A percentile compares a stretch with the other conserved stretches of the same genome.
These are phyloP conservation scores for Cydia amplana DNA, from an alignment of 1,140 invertebrate species.

Conservation along the genomic window DNA sequence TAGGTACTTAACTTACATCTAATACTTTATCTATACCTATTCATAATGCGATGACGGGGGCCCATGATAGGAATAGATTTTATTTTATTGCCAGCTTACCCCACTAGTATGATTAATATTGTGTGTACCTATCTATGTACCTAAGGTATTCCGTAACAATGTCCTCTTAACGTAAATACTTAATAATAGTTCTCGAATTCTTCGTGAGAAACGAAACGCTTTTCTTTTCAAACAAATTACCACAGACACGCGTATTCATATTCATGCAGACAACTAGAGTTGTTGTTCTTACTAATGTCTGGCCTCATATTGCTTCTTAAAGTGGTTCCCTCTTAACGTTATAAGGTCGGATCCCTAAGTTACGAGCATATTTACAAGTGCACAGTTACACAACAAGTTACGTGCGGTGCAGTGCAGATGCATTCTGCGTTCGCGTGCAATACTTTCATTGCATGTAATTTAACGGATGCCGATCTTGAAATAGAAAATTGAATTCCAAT, in stretches of 20 bases:
- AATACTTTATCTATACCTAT: no score
- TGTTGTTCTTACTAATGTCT: no score
- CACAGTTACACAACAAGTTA: constrained; percentile 17
- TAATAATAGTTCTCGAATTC: constrained; percentile 16
- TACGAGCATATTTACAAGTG: constrained; percentile 10
- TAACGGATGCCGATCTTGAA: constrained; percentile 51
- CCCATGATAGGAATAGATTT: no score
- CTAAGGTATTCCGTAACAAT: background rate
- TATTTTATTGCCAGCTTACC: no score
- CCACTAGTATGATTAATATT: no score
- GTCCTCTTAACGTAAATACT: background rate
- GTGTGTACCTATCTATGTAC: no score
- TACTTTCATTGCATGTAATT: constrained; percentile 46
- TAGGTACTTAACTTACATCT: no score
- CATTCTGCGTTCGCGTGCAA: constrained; percentile 11
- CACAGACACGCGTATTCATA: background rate
- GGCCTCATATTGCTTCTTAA: no score
- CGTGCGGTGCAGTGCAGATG: constrained; percentile 3
- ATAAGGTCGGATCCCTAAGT: background rate
- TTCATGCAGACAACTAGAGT: background rate
- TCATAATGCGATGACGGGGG: no score
- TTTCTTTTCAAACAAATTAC: constrained; percentile 3
- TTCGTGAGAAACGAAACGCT: constrained; percentile 16
- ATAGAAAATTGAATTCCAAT: constrained; percentile 53
- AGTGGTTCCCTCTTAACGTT: no score